Percentiles rank a stretch among this genome's conserved stretches.
Evolutionary conservation across 2,888 invertebrate species (phyloP).

Genomic region (Ectobius pallidus): DNA sequence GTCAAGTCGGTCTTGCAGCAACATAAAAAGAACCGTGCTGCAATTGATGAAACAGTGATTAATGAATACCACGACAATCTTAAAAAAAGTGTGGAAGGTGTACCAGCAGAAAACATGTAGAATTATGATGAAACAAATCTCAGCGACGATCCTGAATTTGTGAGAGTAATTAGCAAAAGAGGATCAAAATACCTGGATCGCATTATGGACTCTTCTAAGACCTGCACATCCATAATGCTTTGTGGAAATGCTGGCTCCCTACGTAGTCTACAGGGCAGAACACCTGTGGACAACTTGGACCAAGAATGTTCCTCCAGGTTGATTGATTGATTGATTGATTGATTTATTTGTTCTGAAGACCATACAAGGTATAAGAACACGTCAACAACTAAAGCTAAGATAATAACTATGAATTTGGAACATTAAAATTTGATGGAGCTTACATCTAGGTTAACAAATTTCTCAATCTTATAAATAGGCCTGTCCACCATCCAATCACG

Average conservation of each 20-base stretch:
- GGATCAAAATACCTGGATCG: not conserved
- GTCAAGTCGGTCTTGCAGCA: not conserved
- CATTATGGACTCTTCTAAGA: not conserved
- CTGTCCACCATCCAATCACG: too few relatives aligned
- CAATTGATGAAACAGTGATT: not conserved
- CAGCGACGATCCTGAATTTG: not conserved
- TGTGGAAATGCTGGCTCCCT: not conserved
- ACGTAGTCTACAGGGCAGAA: not conserved
- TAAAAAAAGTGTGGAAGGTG: not conserved
- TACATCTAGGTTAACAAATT: too few relatives aligned
- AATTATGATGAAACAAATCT: not conserved
- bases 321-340: too few relatives aligned
- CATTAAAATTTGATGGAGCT: too few relatives aligned
- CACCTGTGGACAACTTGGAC: too few relatives aligned
- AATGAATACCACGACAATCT: not conserved
- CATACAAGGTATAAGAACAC: too few relatives aligned
- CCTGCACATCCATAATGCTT: not conserved
- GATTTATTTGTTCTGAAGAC: too few relatives aligned
- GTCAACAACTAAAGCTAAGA: too few relatives aligned
- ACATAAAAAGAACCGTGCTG: not conserved
- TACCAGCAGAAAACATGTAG: not conserved
- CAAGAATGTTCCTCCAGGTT: too few relatives aligned
- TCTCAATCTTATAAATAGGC: too few relatives aligned
- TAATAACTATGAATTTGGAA: too few relatives aligned
- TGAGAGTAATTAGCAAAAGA: not conserved